A percentile compares a stretch with the other conserved stretches of the same genome.
phyloP scores from a whole-genome alignment of 2,888 invertebrate genomes.

The Allacma fusca region DNA sequence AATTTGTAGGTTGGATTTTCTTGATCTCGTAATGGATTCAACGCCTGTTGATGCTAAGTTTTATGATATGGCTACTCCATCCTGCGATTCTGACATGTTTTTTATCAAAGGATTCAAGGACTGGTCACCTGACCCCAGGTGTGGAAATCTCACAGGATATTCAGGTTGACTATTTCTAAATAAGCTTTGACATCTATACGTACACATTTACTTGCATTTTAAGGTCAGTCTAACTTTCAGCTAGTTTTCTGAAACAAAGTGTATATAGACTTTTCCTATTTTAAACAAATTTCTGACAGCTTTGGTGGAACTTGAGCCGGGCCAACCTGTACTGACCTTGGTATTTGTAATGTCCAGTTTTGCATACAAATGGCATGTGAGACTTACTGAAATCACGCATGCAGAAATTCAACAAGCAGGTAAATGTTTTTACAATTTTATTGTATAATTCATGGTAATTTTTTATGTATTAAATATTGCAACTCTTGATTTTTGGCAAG shows the following conservation, averaged over 20 bases:
- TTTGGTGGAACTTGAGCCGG: constrained; percentile 52
- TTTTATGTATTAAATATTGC: too few relatives aligned
- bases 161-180: constrained; percentile 41
- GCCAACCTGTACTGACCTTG: constrained; percentile 47
- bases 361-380: constrained; percentile 53
- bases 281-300: constrained; percentile 41
- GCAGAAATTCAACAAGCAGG: constrained; percentile 48
- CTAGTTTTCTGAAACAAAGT: too few relatives aligned
- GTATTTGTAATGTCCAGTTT: constrained; percentile 56
- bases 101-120: constrained; percentile 45
- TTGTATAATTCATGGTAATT: background rate
- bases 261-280: too few relatives aligned
- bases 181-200: too few relatives aligned
- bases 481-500: background rate
- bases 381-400: constrained; percentile 49
- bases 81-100: constrained; percentile 46
- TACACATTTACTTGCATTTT: too few relatives aligned
- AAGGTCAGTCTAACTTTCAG: too few relatives aligned
- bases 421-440: constrained; percentile 34
- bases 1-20: constrained; percentile 53
- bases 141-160: constrained; percentile 32
- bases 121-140: constrained; percentile 43
- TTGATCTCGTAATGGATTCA: constrained; percentile 51
- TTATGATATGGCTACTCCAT: constrained; percentile 45
- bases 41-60: constrained; percentile 45